Evolutionary conservation across 2,113 vertebrate genomes (phyloP).

Genomic region (Chloropsis hardwickii): DNA sequence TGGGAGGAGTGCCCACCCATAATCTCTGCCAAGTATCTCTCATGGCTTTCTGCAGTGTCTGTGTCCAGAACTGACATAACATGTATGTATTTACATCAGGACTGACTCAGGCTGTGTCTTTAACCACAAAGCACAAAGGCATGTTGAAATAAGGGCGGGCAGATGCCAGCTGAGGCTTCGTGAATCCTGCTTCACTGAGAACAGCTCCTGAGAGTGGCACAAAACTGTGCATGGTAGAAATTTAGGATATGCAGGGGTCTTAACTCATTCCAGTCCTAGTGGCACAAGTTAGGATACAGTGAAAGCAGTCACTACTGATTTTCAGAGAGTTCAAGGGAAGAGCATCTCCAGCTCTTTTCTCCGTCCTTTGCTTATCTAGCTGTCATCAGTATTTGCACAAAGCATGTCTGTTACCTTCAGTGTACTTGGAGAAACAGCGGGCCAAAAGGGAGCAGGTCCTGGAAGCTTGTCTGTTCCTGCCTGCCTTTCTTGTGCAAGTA

Average conservation of each 20-base stretch:
- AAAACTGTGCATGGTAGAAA: background rate
- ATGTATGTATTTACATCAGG: background rate
- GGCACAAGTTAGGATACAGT: accelerated
- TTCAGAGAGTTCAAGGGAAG: background rate
- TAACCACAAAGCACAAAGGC: background rate
- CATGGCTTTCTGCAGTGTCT: background rate
- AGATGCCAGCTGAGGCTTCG: background rate
- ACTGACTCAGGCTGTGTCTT: background rate
- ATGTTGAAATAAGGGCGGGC: background rate
- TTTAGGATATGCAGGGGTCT: background rate
- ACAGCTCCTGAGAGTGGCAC: background rate
- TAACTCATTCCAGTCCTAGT: background rate
- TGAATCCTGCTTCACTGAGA: background rate
- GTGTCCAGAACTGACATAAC: background rate
- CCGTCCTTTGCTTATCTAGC: background rate
- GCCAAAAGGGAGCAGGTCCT: background rate
- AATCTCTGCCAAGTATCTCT: slow-evolving; percentile 1
- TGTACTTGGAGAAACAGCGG: background rate
- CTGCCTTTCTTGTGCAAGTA: background rate
- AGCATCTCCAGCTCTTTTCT: background rate
- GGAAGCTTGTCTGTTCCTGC: background rate
- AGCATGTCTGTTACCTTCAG: background rate
- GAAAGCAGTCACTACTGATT: background rate
- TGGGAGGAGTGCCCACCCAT: background rate
- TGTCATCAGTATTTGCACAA: background rate